A percentile compares a stretch with the other conserved stretches of the same genome.
phyloP scores from a whole-genome alignment of 2,797 vertebrate species.

The Simalia tracyae region DNA sequence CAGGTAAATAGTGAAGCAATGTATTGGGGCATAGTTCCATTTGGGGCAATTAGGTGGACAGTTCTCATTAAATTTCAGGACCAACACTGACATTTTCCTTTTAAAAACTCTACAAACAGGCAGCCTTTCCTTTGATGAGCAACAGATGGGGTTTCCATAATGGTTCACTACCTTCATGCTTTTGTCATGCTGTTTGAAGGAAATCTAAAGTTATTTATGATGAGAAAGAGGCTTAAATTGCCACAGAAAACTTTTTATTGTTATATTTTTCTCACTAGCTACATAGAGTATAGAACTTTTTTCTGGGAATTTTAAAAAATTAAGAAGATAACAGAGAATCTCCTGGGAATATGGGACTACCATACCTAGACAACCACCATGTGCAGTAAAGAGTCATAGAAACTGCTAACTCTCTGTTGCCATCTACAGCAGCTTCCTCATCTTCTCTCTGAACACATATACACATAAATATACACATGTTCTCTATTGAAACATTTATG shows the following conservation, averaged over 20 bases:
- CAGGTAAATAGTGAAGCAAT: neutral
- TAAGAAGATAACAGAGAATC: slow-evolving; percentile 64
- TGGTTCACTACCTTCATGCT: slow-evolving; percentile 77
- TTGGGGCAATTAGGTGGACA: slow-evolving; percentile 69
- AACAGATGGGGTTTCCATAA: slow-evolving; percentile 80
- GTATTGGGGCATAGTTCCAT: slow-evolving; percentile 57
- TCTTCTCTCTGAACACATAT: neutral
- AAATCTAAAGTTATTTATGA: slow-evolving; percentile 79
- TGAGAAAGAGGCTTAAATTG: slow-evolving; percentile 73
- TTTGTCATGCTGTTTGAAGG: slow-evolving; percentile 70
- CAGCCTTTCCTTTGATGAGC: slow-evolving; percentile 71
- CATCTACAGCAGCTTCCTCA: neutral
- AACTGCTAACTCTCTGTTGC: neutral
- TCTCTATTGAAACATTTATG: neutral
- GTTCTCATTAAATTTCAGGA: slow-evolving; percentile 70
- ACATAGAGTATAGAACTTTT: slow-evolving; percentile 65
- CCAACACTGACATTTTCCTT: slow-evolving; percentile 65
- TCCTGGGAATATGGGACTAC: slow-evolving; percentile 39
- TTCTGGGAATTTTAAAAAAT: slow-evolving; percentile 56
- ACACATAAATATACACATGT: neutral
- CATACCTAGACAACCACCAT: neutral
- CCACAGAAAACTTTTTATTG: slow-evolving; percentile 62
- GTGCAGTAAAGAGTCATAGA: neutral
- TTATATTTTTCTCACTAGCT: slow-evolving; percentile 71
- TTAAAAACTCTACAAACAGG: slow-evolving; percentile 59